Percentiles rank a stretch among this genome's conserved stretches.
phyloP scores from a whole-genome alignment of 2,888 invertebrate genomes.

The Eucriotettix oculatus region DNA sequence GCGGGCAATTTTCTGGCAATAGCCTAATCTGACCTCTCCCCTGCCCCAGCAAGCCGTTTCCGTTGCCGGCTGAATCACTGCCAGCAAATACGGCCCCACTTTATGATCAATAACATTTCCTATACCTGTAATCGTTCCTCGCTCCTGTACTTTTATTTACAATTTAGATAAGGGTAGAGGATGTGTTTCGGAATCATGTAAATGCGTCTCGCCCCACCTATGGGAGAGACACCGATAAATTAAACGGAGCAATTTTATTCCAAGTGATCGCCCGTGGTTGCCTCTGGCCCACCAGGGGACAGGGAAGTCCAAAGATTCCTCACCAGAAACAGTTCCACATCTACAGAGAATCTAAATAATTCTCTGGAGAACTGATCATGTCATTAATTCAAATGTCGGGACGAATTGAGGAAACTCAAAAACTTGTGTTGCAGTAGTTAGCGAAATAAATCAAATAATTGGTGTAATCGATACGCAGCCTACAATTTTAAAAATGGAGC shows the following conservation, averaged over 20 bases:
- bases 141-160: neutral
- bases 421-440: too few species aligned
- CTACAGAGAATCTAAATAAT: too few species aligned
- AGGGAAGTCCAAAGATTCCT: too few species aligned
- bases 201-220: neutral
- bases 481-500: too few species aligned
- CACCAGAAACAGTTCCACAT: too few species aligned
- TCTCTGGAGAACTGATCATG: too few species aligned
- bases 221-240: neutral
- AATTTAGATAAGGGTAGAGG: neutral
- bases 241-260: neutral
- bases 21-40: neutral
- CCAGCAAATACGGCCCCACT: neutral
- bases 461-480: too few species aligned
- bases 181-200: neutral
- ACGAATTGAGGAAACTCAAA: too few species aligned
- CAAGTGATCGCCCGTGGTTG: neutral
- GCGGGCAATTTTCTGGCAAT: neutral
- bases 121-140: neutral
- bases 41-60: too few species aligned
- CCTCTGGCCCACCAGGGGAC: too few species aligned
- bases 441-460: too few species aligned
- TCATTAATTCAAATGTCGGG: too few species aligned
- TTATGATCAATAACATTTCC: neutral
- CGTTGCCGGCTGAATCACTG: neutral